Evolutionary conservation across 2,888 invertebrate genomes (phyloP).

Genomic region (Cetonia aurata): DNA sequence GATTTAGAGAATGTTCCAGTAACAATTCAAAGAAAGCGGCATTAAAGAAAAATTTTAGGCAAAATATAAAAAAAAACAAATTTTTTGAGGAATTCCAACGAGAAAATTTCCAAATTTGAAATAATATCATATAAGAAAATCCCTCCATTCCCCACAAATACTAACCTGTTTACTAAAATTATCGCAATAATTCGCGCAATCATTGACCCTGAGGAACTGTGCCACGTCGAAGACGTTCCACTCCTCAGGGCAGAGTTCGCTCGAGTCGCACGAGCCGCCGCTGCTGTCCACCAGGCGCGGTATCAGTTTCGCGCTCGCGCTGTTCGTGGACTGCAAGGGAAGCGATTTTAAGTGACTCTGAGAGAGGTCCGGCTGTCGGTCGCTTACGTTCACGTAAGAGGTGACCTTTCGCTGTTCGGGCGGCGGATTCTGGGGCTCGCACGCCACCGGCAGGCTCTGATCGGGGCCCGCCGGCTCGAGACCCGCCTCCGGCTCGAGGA

Average conservation of each 20-base stretch:
- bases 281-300: constrained; percentile 74
- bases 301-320: constrained; percentile 71
- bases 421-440: constrained; percentile 67
- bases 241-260: constrained; percentile 73
- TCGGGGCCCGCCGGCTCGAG: constrained; percentile 71
- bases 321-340: constrained; percentile 60
- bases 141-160: constrained; percentile 12
- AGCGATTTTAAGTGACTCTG: constrained; percentile 22
- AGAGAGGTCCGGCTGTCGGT: constrained; percentile 12
- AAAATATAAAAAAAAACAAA: too few species aligned
- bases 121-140: too few species aligned
- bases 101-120: too few species aligned
- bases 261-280: constrained; percentile 68
- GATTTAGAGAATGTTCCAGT: too few species aligned
- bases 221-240: constrained; percentile 92
- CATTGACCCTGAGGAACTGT: constrained; percentile 90
- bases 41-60: too few species aligned
- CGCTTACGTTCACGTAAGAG: constrained; percentile 73
- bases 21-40: too few species aligned
- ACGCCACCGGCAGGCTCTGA: constrained; percentile 66
- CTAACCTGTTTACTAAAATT: constrained; percentile 71
- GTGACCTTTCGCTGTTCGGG: constrained; percentile 72
- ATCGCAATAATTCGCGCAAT: constrained; percentile 80
- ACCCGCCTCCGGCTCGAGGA: constrained; percentile 69
- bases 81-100: too few species aligned